A percentile compares a stretch with the other conserved stretches of the same genome.
Evolutionary conservation across 30 jellyfish, hydroid and myxozoan genomes (phyloP).

Genomic region (Clytia hemisphaerica): DNA sequence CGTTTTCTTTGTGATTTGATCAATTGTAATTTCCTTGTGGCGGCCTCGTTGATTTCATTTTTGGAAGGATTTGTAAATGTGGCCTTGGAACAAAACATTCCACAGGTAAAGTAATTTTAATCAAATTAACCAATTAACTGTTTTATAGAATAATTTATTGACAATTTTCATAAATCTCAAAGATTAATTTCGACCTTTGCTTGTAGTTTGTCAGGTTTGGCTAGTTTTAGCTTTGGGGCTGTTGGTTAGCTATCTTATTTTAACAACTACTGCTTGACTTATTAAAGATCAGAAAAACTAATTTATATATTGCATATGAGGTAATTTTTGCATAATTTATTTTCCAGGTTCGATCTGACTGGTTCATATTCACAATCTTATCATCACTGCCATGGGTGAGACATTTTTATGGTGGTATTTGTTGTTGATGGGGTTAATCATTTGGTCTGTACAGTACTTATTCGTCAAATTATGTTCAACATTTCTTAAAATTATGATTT

Average conservation of each 20-base stretch:
- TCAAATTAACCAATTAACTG: neutral
- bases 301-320: too few relatives aligned
- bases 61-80: conserved; percentile 62
- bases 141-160: neutral
- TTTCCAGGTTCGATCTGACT: conserved; percentile 87
- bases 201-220: neutral
- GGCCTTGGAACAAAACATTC: conserved; percentile 60
- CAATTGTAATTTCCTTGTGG: conserved; percentile 91
- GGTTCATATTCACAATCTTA: conserved; percentile 70
- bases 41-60: conserved; percentile 81
- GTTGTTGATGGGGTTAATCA: neutral
- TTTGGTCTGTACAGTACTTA: neutral
- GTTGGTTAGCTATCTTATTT: too few relatives aligned
- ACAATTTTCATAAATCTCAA: neutral
- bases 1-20: conserved; percentile 80
- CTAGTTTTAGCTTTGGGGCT: neutral
- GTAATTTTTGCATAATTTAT: neutral
- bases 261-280: too few relatives aligned
- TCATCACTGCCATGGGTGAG: conserved; percentile 94
- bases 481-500: neutral
- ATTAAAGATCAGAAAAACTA: too few relatives aligned
- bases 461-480: neutral
- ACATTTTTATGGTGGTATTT: too few relatives aligned
- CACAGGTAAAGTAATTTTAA: conserved; percentile 75
- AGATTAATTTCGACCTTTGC: neutral